Evolutionary conservation across 2,888 invertebrate species (phyloP), one percentile per base, ranked within the genome.

Genomic region (Andrena chrysosceles): DNA sequence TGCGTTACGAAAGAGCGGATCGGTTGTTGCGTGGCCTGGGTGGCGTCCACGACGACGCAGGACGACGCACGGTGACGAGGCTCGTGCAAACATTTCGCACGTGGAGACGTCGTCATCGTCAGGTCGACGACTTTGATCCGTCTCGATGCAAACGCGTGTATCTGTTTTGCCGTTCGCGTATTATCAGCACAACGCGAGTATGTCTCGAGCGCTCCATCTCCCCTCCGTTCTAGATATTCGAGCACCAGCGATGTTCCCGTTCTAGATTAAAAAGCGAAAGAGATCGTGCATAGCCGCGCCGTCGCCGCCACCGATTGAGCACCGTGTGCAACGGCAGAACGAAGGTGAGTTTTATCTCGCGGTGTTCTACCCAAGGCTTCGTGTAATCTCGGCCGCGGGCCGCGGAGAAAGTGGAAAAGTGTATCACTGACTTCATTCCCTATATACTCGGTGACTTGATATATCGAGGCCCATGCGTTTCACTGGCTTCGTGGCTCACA

Each of bases 351-450:
- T 86, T 87, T 85, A 83, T 81, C 83, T 87, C 82, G 82, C 83
- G 82, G 66, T 86, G 80, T 77, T 83, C 84, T 78, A 82, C 80
- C 82, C 85, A 88, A 90, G 90, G 87, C 88, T 88, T 83, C 87
- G 86, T 85, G 87, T 87, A 87, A 91, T 90, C 90, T 87, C 90
- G 87, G 89, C 78, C 91, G 84, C 86, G 87, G 91, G 89, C 78
- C 91, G 84, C 86, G 88, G 91, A 91, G 92, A 92, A 92, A 92
- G 92, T 92, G 88, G 90, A 91, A 91, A 92, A 91, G 90, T 90
- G 88, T 92, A 91, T 92, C 88, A 83, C 74, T 77, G 89, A 85
- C 86, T 87, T 86, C 88, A 79, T 86, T 84, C 84, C 86, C 85
- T 64, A 78, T 63, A 62, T 83, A 87, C 63, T 72, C 79, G 77